phyloP scores from a whole-genome alignment of 2,797 vertebrate genomes.

The Fistularia commersonii region DNA sequence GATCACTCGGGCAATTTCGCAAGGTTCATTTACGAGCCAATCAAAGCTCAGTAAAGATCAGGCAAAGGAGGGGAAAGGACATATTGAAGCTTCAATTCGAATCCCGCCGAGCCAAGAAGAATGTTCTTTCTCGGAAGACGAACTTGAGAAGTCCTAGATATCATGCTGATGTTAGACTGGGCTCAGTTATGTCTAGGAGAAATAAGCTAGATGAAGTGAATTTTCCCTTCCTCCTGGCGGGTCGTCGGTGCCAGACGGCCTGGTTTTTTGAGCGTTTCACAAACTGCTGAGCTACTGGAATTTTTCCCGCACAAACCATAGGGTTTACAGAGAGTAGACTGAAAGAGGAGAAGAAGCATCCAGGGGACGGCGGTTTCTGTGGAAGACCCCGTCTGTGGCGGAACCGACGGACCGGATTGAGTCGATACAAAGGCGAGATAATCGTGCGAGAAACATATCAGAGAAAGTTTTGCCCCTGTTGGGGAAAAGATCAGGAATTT shows the following conservation, averaged over 20 bases:
- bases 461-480: too few relatives aligned
- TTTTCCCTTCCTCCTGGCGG: neutral
- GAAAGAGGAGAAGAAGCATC: constrained; percentile 1
- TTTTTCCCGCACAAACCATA: constrained; percentile 1
- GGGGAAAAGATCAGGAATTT: too few relatives aligned
- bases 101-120: too few relatives aligned
- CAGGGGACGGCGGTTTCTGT: neutral
- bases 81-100: neutral
- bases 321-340: neutral
- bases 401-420: too few relatives aligned
- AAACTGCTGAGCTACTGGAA: constrained; percentile 1
- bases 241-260: neutral
- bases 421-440: too few relatives aligned
- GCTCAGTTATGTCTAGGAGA: neutral
- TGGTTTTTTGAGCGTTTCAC: neutral
- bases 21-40: too few relatives aligned
- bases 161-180: neutral
- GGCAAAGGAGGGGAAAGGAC: neutral
- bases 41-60: neutral
- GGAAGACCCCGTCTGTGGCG: too few relatives aligned
- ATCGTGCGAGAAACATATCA: too few relatives aligned
- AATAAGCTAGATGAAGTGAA: neutral
- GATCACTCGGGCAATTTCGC: too few relatives aligned
- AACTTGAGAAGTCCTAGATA: neutral
- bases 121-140: neutral